Evolutionary conservation across 2,113 vertebrate species (phyloP).

Genomic region (Parotia lawesii): DNA sequence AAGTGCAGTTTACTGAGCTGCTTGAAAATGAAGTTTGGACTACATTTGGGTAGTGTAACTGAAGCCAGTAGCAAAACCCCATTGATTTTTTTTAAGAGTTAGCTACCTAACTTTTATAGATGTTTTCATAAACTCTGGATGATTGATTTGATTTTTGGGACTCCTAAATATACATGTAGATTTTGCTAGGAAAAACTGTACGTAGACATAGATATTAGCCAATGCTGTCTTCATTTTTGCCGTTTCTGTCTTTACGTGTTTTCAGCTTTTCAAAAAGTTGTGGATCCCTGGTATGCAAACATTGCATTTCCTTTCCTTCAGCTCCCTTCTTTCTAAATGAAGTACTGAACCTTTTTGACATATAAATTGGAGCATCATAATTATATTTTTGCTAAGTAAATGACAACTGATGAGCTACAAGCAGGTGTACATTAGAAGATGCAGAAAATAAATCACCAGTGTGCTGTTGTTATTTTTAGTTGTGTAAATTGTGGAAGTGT

Average conservation of each 20-base stretch:
- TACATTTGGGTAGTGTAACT: neutral
- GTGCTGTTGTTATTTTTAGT: neutral
- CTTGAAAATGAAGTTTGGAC: neutral
- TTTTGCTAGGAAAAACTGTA: neutral
- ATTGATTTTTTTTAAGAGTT: neutral
- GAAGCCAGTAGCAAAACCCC: neutral
- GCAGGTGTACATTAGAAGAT: neutral
- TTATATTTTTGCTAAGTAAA: constrained; percentile 16
- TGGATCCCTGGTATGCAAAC: neutral
- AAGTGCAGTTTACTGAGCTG: neutral
- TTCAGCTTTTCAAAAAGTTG: neutral
- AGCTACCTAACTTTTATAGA: neutral
- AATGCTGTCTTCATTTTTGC: neutral
- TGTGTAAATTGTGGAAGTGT: neutral
- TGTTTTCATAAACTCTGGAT: neutral
- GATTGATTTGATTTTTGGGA: neutral
- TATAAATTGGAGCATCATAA: neutral
- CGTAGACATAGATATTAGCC: rapidly evolving
- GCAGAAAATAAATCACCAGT: neutral
- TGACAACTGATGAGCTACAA: neutral
- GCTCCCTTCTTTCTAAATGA: neutral
- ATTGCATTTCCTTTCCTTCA: neutral
- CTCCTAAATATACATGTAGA: neutral
- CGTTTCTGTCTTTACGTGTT: neutral
- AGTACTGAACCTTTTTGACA: neutral